Conservation (phyloP, 2,797 vertebrate species). For the Sphenodon punctatus region DNA sequence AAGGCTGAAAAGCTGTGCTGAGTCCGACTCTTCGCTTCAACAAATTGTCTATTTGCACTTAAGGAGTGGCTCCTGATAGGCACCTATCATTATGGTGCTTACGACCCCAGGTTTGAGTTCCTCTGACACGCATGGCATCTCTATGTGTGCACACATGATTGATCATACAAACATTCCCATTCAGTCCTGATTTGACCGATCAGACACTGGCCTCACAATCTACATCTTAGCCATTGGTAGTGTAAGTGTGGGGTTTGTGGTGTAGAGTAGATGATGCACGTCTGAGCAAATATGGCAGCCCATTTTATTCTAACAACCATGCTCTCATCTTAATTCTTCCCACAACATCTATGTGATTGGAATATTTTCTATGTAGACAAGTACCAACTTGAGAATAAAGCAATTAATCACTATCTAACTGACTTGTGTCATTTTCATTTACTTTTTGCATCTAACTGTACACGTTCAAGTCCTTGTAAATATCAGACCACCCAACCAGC, state of each 20-base stretch:
- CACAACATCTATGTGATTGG: conserved; percentile 59
- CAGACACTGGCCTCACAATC: not conserved
- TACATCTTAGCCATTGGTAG: not conserved
- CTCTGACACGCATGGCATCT: not conserved
- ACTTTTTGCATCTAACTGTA: conserved; percentile 40
- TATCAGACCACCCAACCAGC: conserved; percentile 23
- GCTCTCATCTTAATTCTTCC: conserved; percentile 52
- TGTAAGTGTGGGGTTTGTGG: conserved; percentile 1
- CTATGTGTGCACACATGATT: not conserved
- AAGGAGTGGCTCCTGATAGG: not conserved
- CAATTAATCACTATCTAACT: conserved; percentile 68
- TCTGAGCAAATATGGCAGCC: conserved; percentile 27
- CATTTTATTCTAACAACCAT: conserved; percentile 46
- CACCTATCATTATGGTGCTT: not conserved
- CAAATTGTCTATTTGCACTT: too few species aligned
- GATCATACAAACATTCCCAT: not conserved
- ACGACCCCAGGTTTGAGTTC: not conserved
- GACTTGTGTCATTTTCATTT: conserved; percentile 57
- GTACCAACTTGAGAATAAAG: conserved; percentile 51
- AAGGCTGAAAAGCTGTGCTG: too few species aligned
- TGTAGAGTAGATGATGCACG: conserved; percentile 53
- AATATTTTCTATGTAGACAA: conserved; percentile 63
- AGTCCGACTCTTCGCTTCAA: too few species aligned
- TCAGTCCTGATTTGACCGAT: not conserved
- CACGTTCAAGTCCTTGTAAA: conserved; percentile 27